A percentile compares a stretch with the other conserved stretches of the same genome.
phyloP scores from a whole-genome alignment of 2,797 vertebrate species.

The Poecilia picta region DNA sequence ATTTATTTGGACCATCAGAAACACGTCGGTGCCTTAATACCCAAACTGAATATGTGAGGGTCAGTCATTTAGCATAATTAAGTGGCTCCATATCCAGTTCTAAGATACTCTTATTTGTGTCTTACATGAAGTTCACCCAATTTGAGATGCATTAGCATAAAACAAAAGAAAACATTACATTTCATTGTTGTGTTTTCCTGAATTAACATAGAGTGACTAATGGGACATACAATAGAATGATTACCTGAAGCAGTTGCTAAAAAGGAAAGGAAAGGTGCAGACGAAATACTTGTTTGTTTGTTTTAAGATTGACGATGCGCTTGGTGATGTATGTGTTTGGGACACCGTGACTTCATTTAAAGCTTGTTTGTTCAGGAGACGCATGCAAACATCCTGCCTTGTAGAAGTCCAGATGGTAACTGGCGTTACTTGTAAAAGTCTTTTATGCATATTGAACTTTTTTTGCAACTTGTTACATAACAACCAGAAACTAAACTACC shows the following conservation, averaged over 20 bases:
- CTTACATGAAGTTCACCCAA: not conserved
- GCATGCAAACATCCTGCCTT: conserved; percentile 6
- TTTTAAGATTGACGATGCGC: not conserved
- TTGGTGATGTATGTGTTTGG: not conserved
- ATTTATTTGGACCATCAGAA: conserved; percentile 49
- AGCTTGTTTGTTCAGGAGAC: conserved; percentile 2
- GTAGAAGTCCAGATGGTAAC: conserved; percentile 1
- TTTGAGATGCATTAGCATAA: not conserved
- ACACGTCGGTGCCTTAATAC: conserved; percentile 14
- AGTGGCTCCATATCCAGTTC: conserved; percentile 7
- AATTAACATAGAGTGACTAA: not conserved
- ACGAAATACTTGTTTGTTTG: not conserved
- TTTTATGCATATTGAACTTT: not conserved
- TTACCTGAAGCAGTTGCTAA: not conserved
- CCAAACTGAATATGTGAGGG: conserved; percentile 9
- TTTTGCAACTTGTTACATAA: too few species aligned
- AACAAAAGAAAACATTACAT: not conserved
- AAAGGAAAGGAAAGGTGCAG: not conserved
- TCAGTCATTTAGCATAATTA: conserved; percentile 31
- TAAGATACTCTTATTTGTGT: too few species aligned
- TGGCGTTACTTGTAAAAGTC: conserved; percentile 2
- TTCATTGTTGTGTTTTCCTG: not conserved
- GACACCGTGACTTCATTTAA: conserved; percentile 1
- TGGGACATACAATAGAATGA: too few species aligned
- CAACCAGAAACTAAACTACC: not conserved